Base-by-base conservation (phyloP, 2,797 vertebrate genomes). In the Acanthis flammea region DNA sequence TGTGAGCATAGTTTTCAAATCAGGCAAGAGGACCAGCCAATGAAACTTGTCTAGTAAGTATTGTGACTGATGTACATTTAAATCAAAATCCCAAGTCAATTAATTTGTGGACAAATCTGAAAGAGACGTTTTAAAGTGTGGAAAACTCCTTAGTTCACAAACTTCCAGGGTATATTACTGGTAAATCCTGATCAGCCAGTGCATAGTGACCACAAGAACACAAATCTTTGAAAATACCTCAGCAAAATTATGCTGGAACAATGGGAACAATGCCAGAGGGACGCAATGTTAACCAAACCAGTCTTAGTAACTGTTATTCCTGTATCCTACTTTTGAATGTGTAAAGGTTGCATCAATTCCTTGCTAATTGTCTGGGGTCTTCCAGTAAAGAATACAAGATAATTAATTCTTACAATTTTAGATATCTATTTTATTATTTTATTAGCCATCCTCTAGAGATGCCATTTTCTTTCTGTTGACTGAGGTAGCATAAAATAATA, bases 41-140 rank as follows among this genome's bases (percentile, higher is more conserved):
- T 70, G 17, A 17, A 35, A 41, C 12, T 5, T 54, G 7, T 47
- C 25, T 37, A 53, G 8, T 54, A 53, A 42, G 4, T 7, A 35
- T 54, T 75, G 55, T 28, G 18, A 22, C 6, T 50, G 10, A 50
- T 2, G 2, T 9, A 45, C 4, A 47, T 60, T 21, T 27, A 84
- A 67, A 74, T 37, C 3, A 71, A 74, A 67, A 63, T 58, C 14
- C 3, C 7, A 17, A 9, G 50, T 45, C 16, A 60, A 39, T 3
- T 33, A 30, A 61, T 85, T 11, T 75, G 21, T 19, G 11, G 12
- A 51, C 14, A 75, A 65, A 53, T 67, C 12, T 31, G 50, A 65
- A 63, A 24, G 0, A 62, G 0, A 1, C 3, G 11, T 45, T 42
- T 19, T 27, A 35, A 66, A 33, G 41, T 31, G 8, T 17, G 7